Evolutionary conservation across 2,113 vertebrate genomes (phyloP).

Genomic region (Microcebus lehilahytsara): DNA sequence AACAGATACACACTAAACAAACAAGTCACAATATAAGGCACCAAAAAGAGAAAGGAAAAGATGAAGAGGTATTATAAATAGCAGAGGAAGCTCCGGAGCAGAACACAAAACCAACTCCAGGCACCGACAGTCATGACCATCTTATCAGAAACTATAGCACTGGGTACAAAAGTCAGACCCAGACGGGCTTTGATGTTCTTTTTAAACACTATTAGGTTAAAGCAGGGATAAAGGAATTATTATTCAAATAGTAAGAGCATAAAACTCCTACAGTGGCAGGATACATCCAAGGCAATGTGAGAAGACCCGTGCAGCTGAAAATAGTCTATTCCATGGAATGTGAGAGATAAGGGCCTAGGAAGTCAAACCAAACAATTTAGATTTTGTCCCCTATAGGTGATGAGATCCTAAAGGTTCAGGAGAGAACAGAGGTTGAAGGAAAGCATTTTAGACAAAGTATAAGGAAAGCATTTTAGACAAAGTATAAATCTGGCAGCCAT

Average conservation of each 20-base stretch:
- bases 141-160: not conserved
- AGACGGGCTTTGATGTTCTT: not conserved
- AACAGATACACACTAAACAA: not conserved
- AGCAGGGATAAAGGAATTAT: not conserved
- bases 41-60: not conserved
- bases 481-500: not conserved
- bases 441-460: not conserved
- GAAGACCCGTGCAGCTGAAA: not conserved
- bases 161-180: not conserved
- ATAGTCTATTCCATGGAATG: not conserved
- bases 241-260: not conserved
- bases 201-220: not conserved
- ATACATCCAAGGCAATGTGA: not conserved
- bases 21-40: not conserved
- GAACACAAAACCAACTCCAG: not conserved
- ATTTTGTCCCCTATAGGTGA: not conserved
- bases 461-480: not conserved
- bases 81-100: not conserved
- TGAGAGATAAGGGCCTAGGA: not conserved
- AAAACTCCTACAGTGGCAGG: not conserved
- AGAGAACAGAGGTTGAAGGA: not conserved
- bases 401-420: not conserved
- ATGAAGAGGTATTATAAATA: not conserved
- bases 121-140: not conserved
- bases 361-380: not conserved